These are phyloP conservation scores for Candidula unifasciata DNA, from an alignment of 2,888 invertebrate species.

Conservation along the genomic window DNA sequence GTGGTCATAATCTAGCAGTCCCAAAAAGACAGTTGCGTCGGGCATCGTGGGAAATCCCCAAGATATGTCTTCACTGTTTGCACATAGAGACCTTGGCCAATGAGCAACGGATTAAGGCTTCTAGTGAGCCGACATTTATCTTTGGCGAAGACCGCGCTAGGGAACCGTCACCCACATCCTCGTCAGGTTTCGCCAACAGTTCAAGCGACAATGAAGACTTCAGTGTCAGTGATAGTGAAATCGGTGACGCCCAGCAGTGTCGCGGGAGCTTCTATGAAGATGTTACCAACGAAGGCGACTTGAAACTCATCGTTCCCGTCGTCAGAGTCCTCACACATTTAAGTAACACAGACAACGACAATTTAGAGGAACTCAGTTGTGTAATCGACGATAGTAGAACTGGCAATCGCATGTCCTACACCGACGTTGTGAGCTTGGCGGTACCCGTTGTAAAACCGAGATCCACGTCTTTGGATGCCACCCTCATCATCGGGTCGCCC, in stretches of 20 bases:
- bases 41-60: slow-evolving; percentile 72
- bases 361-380: neutral
- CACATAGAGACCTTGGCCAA: slow-evolving; percentile 67
- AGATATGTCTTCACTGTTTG: slow-evolving; percentile 74
- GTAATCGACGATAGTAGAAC: slow-evolving; percentile 31
- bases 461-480: slow-evolving; percentile 72
- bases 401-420: slow-evolving; percentile 52
- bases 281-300: neutral
- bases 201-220: slow-evolving; percentile 42
- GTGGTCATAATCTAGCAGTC: slow-evolving; percentile 47
- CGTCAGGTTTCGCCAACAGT: neutral
- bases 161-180: slow-evolving; percentile 29
- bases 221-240: slow-evolving; percentile 46
- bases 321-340: too few relatives aligned
- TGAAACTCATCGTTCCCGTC: neutral
- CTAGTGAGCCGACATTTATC: slow-evolving; percentile 32
- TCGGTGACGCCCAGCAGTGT: slow-evolving; percentile 40
- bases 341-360: neutral
- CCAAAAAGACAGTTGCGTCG: slow-evolving; percentile 62
- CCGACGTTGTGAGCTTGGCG: slow-evolving; percentile 68
- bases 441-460: slow-evolving; percentile 72
- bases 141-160: slow-evolving; percentile 1
- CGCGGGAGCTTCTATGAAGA: slow-evolving; percentile 9
- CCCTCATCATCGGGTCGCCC: slow-evolving; percentile 54
- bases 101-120: slow-evolving; percentile 40